Percentiles rank a stretch among this genome's conserved stretches.
These are phyloP conservation scores for Zosterops hypoxanthus DNA, from an alignment of 2,113 vertebrate species.

Conservation along the genomic window DNA sequence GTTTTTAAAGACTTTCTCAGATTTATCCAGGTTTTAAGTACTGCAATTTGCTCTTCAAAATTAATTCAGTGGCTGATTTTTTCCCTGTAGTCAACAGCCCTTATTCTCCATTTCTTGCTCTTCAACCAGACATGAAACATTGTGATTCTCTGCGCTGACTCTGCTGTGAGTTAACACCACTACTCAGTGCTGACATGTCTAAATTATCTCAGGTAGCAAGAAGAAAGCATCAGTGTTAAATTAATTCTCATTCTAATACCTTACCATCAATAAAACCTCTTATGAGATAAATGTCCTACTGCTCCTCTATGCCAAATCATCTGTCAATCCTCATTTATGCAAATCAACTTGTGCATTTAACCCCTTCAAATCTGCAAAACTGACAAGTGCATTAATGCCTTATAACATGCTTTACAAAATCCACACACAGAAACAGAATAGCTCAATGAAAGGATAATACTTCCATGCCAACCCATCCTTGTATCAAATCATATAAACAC, in stretches of 20 bases:
- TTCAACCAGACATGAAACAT: background rate
- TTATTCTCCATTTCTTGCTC: background rate
- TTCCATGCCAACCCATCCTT: background rate
- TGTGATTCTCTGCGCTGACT: background rate
- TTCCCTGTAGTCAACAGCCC: background rate
- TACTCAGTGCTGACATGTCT: background rate
- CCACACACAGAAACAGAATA: background rate
- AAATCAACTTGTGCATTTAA: background rate
- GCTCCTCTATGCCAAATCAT: background rate
- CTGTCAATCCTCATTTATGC: background rate
- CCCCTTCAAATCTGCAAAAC: background rate
- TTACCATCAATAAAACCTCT: background rate
- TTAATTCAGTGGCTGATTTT: background rate
- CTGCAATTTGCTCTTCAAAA: background rate
- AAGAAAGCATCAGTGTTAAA: background rate
- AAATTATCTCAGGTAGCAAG: background rate
- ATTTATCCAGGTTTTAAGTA: background rate
- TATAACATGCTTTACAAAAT: background rate
- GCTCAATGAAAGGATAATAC: background rate
- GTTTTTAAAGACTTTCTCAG: background rate
- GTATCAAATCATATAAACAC: background rate
- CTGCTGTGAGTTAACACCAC: background rate
- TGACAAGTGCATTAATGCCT: background rate
- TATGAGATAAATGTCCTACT: background rate
- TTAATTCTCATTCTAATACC: background rate